A percentile compares a stretch with the other conserved stretches of the same genome.
phyloP scores from a whole-genome alignment of 2,113 vertebrate species.

The Microcebus lehilahytsara region DNA sequence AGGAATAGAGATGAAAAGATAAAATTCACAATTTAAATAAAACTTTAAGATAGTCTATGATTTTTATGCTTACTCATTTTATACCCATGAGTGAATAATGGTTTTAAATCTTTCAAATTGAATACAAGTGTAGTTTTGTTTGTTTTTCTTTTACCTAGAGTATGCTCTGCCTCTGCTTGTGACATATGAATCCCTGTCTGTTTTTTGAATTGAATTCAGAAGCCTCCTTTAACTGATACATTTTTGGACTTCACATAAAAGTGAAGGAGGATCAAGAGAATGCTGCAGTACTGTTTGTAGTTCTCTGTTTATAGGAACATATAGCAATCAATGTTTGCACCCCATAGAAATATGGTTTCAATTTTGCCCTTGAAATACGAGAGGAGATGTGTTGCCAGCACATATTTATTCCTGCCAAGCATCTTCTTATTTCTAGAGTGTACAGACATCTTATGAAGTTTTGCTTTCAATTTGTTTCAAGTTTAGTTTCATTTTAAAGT shows the following conservation, averaged over 20 bases:
- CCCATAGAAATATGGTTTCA: slow-evolving; percentile 69
- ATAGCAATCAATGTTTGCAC: slow-evolving; percentile 66
- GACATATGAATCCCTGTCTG: background rate
- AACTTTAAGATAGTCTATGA: background rate
- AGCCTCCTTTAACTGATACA: slow-evolving; percentile 53
- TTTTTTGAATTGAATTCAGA: slow-evolving; percentile 59
- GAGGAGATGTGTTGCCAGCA: slow-evolving; percentile 56
- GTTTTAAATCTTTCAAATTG: slow-evolving; percentile 26
- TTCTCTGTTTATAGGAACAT: slow-evolving; percentile 65
- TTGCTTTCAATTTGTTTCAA: slow-evolving; percentile 61
- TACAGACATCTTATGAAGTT: slow-evolving; percentile 48
- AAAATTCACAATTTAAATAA: slow-evolving; percentile 7
- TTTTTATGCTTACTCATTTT: slow-evolving; percentile 28
- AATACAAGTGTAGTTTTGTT: slow-evolving; percentile 32
- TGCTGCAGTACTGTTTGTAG: slow-evolving; percentile 30
- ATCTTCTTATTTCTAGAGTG: slow-evolving; percentile 66
- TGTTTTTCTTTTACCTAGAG: slow-evolving; percentile 52
- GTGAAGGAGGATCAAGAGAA: slow-evolving; percentile 45
- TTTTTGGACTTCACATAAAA: slow-evolving; percentile 67
- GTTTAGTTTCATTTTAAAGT: slow-evolving; percentile 56
- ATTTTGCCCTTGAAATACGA: slow-evolving; percentile 74
- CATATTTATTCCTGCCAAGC: slow-evolving; percentile 65
- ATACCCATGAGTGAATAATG: background rate
- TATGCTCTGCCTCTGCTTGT: slow-evolving; percentile 21
- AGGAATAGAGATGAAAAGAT: background rate